Percentiles rank a stretch among this genome's conserved stretches.
Conservation (phyloP, 2,888 invertebrate species). For the Lasioglossum villosulum region DNA sequence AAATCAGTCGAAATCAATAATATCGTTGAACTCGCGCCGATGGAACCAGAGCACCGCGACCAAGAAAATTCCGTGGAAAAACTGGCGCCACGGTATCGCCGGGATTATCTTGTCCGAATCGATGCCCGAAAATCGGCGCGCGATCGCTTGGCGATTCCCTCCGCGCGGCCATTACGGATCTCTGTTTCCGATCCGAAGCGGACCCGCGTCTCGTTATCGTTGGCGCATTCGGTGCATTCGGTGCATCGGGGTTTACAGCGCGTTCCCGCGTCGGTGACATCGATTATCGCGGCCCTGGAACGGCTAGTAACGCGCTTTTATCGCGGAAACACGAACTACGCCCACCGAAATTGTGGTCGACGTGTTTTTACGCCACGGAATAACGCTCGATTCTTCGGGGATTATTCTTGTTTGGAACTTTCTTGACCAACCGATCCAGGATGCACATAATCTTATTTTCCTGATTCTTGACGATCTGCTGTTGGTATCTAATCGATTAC, state of each 20-base stretch:
- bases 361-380: neutral
- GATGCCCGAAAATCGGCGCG: neutral
- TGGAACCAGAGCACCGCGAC: neutral
- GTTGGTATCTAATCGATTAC: too few species aligned
- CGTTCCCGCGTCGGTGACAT: neutral
- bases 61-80: neutral
- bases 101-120: neutral
- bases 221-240: neutral
- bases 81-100: neutral
- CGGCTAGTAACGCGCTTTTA: neutral
- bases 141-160: neutral
- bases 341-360: neutral
- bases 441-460: neutral
- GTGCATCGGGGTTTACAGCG: constrained; percentile 1
- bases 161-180: neutral
- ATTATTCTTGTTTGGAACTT: neutral
- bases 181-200: neutral
- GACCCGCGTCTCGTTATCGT: neutral
- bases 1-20: neutral
- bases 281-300: constrained; percentile 16
- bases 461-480: too few species aligned
- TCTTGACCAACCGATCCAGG: neutral
- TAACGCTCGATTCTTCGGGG: neutral
- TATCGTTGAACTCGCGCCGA: neutral
- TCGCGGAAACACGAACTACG: neutral